Base-by-base conservation (phyloP, 2,113 vertebrate genomes). In the Hippocampus barbouri region DNA sequence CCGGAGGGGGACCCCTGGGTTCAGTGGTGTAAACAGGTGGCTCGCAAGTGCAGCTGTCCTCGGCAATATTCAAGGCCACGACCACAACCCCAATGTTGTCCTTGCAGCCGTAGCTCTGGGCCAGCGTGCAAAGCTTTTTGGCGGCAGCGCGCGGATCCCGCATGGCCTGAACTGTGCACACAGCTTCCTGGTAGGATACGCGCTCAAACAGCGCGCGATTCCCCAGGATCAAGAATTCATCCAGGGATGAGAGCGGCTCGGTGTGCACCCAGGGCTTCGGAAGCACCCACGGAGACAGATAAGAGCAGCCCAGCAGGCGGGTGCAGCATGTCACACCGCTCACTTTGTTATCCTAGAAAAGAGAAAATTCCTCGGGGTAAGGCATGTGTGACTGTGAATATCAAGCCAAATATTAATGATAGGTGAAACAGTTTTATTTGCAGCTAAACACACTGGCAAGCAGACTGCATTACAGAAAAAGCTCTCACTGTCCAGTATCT, bases 321-420 rank as follows among this genome's bases (percentile, higher is more conserved):
- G 97, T 96, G 85, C 95, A 98, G 91, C 94, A 96, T n/a, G 96
- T 98, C 61, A 98, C 96, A 2, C 97, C 97, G 12, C 96, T 98
- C 79, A 98, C 97, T 89, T 98, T 98, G 87, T 97, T 97, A 86
- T 98, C 97, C 97, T 98, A 78, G 41, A 92, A 74, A 72, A 83
- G 74, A 79, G 23, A 83, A 80, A 69, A 5, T 12, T 60, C 30
- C 70, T 75, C 69, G 69, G 61, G 81, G 69, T 51, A 69, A 43
- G 69, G 70, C 27, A 73, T 6, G 21, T 57, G 59, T 18, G 60
- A 41, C 54, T 49, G 12, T 59, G 57, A 75, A 62, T 27, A 73
- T 65, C n/a, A 72, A 65, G 14, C 25, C 56, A 65, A 9, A 59
- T 53, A 67, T 71, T 51, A 54, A 64, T 38, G 57, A 15, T 15